phyloP scores from a whole-genome alignment of 2,113 vertebrate genomes.

The Myiagra hebetior region DNA sequence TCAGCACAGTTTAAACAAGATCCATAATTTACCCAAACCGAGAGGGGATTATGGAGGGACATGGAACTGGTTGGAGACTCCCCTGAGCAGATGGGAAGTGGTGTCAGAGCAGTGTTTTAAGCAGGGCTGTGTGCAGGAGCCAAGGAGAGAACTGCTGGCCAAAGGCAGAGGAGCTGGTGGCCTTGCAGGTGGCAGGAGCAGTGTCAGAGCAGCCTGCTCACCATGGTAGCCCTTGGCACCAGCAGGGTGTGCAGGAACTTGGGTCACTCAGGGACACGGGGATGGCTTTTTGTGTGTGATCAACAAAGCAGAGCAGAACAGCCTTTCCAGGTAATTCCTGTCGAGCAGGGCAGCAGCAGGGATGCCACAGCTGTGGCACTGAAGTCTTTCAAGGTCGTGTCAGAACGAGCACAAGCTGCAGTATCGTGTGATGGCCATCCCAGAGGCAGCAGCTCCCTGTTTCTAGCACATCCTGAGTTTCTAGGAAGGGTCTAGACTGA shows the following conservation, averaged over 20 bases:
- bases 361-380: neutral
- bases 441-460: neutral
- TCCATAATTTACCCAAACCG: neutral
- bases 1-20: neutral
- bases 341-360: neutral
- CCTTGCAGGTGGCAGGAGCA: neutral
- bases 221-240: fast-evolving
- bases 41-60: neutral
- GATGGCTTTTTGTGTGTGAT: neutral
- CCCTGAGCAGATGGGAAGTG: neutral
- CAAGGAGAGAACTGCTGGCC: neutral
- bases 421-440: fast-evolving
- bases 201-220: neutral
- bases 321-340: neutral
- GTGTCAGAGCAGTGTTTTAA: neutral
- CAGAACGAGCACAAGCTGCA: neutral
- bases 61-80: neutral
- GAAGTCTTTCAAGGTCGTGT: neutral
- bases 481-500: neutral
- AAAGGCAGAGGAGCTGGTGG: neutral
- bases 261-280: neutral
- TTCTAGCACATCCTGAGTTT: neutral
- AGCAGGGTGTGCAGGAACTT: neutral
- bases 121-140: neutral
- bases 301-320: neutral